Evolutionary conservation across 2,113 vertebrate genomes (phyloP).

Genomic region (Thunnus maccoyii): DNA sequence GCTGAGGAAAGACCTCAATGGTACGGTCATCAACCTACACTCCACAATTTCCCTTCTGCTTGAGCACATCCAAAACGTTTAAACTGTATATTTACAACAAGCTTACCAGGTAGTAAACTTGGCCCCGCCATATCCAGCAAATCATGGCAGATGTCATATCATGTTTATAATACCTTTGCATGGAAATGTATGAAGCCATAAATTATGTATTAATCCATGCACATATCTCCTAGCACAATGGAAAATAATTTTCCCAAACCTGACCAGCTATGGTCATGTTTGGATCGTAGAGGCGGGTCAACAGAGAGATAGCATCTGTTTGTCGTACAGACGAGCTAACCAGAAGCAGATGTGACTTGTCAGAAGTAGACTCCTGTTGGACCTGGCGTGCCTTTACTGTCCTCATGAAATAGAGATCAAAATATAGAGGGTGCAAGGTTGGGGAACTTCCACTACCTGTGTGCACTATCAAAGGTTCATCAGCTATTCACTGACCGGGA

Average conservation of each 20-base stretch:
- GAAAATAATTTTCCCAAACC: constrained; percentile 58
- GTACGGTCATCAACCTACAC: constrained; percentile 74
- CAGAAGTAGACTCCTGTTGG: constrained; percentile 76
- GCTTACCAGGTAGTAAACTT: constrained; percentile 20
- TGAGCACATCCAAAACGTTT: constrained; percentile 12
- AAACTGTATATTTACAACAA: constrained; percentile 38
- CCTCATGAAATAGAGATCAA: constrained; percentile 69
- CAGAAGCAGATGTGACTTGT: constrained; percentile 78
- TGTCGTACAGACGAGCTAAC: constrained; percentile 75
- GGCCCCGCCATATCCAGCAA: neutral
- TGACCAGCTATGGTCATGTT: constrained; percentile 70
- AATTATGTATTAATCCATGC: constrained; percentile 37
- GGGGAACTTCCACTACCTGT: constrained; percentile 47
- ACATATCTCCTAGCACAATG: constrained; percentile 44
- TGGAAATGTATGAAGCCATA: constrained; percentile 9
- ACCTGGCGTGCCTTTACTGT: constrained; percentile 68
- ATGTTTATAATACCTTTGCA: constrained; percentile 41
- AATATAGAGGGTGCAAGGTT: constrained; percentile 53
- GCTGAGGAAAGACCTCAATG: constrained; percentile 93
- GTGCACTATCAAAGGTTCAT: constrained; percentile 45
- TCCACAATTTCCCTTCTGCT: constrained; percentile 11
- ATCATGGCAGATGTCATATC: constrained; percentile 37
- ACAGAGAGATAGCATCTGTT: constrained; percentile 80
- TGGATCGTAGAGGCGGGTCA: constrained; percentile 62
- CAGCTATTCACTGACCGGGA: constrained; percentile 24